phyloP scores from a whole-genome alignment of 37 sponge, comb jelly and placozoan genomes.

The Spongilla lacustris region DNA sequence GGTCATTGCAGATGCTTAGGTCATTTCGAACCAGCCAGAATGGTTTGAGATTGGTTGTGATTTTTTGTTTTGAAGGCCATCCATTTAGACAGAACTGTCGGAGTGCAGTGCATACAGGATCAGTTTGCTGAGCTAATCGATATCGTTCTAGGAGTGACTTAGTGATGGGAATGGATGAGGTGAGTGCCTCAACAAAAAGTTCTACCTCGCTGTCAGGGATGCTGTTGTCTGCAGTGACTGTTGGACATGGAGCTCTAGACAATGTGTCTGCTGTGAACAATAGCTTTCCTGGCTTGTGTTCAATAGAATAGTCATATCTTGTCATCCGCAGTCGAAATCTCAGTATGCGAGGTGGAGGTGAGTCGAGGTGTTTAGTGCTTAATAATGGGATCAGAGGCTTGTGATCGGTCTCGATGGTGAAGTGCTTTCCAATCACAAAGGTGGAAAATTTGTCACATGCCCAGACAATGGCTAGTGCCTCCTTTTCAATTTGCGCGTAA shows the following conservation, averaged over 20 bases:
- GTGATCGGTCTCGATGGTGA: conserved; percentile 52
- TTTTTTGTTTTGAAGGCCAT: conserved; percentile 2
- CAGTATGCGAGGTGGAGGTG: conserved; percentile 24
- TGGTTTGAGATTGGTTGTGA: neutral
- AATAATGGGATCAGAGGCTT: conserved; percentile 49
- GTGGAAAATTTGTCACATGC: conserved; percentile 39
- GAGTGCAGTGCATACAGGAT: conserved; percentile 23
- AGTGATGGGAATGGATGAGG: too few species aligned
- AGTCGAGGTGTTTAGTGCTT: conserved; percentile 37
- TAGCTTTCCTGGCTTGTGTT: neutral
- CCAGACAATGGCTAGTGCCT: conserved; percentile 46
- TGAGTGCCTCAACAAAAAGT: too few species aligned
- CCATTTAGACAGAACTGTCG: conserved; percentile 8
- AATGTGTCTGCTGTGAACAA: conserved; percentile 56
- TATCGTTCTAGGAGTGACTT: conserved; percentile 5
- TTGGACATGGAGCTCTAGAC: conserved; percentile 39
- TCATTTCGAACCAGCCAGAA: conserved; percentile 30
- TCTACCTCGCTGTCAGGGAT: neutral
- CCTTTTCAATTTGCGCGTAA: conserved; percentile 55
- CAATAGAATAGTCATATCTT: conserved; percentile 24
- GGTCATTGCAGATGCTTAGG: conserved; percentile 16
- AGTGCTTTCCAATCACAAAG: conserved; percentile 25
- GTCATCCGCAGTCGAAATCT: conserved; percentile 34
- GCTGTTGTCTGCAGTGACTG: neutral
- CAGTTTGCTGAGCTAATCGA: conserved; percentile 3